Percentiles rank a stretch among this genome's conserved stretches.
Evolutionary conservation across 2,113 vertebrate genomes (phyloP).

Genomic region (Tyrannus savana): DNA sequence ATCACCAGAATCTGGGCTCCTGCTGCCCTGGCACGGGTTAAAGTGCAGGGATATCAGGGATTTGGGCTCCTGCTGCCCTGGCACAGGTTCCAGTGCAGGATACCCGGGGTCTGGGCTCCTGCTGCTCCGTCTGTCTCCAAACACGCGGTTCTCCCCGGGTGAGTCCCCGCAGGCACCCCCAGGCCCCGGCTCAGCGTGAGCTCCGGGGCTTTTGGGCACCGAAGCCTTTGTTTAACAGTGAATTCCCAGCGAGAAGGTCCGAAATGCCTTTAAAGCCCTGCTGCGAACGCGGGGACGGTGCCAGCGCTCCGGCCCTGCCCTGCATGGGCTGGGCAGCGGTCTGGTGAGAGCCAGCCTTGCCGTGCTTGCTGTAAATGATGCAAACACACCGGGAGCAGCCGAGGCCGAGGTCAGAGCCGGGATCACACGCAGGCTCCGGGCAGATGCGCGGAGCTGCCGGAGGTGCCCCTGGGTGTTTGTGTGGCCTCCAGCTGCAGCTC

Average conservation of each 20-base stretch:
- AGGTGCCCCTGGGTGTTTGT: neutral
- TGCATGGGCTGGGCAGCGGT: accelerated
- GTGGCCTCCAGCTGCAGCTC: neutral
- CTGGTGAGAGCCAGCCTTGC: accelerated
- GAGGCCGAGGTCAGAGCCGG: neutral
- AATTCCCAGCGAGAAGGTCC: neutral
- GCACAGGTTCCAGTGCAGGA: no score
- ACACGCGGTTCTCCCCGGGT: accelerated
- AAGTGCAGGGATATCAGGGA: no score
- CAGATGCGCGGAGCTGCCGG: neutral
- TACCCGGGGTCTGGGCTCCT: neutral
- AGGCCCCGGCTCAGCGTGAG: neutral
- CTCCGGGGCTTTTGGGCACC: neutral
- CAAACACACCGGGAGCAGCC: neutral
- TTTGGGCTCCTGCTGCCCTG: neutral
- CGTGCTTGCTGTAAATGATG: neutral
- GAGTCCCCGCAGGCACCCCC: neutral
- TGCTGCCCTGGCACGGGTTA: no score
- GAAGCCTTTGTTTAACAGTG: accelerated
- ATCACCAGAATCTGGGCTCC: neutral
- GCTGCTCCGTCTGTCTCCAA: neutral
- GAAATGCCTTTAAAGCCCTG: neutral
- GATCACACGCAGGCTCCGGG: accelerated
- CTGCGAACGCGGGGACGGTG: accelerated
- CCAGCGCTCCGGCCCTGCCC: accelerated